Conservation (phyloP, 2,888 invertebrate species). For the Hypomecis punctinalis region DNA sequence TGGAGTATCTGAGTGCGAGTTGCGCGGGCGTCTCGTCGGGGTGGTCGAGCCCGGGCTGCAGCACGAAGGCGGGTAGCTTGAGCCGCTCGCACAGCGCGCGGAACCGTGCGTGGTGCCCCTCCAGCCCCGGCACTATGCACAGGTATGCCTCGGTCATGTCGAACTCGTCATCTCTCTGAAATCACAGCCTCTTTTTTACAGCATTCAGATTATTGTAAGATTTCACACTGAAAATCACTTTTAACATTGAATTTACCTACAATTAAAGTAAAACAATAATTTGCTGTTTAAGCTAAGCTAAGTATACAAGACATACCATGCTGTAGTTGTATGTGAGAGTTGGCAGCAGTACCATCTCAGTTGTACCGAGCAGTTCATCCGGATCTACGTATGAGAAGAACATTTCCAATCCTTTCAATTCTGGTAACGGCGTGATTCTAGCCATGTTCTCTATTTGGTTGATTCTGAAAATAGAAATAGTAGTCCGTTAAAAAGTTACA, state of each 20-base stretch:
- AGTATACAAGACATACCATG: background rate
- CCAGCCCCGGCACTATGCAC: slow-evolving; percentile 63
- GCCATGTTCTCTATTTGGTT: slow-evolving; percentile 3
- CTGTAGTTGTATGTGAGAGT: slow-evolving; percentile 1
- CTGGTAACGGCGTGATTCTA: slow-evolving; percentile 12
- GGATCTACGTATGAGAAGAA: slow-evolving; percentile 53
- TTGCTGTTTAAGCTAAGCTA: no score
- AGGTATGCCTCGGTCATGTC: slow-evolving; percentile 49
- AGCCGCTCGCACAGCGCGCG: slow-evolving; percentile 54
- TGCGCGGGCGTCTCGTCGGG: slow-evolving; percentile 49
- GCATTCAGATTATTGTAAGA: no score
- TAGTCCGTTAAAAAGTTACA: no score
- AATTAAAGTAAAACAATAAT: no score
- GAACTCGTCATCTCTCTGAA: slow-evolving; percentile 58
- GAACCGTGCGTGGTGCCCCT: slow-evolving; percentile 57
- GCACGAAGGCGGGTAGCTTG: slow-evolving; percentile 57
- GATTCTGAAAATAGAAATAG: background rate
- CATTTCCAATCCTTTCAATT: slow-evolving; percentile 48
- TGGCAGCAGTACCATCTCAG: slow-evolving; percentile 45
- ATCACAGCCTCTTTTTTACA: slow-evolving; percentile 1
- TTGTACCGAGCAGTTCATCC: slow-evolving; percentile 54
- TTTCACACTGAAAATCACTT: no score
- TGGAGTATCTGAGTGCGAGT: slow-evolving; percentile 50
- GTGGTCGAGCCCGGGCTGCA: slow-evolving; percentile 57
- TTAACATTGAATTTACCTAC: no score